Evolutionary conservation across 2,113 vertebrate genomes (phyloP), one percentile per base, ranked within the genome.

Genomic region (Anguilla rostrata): DNA sequence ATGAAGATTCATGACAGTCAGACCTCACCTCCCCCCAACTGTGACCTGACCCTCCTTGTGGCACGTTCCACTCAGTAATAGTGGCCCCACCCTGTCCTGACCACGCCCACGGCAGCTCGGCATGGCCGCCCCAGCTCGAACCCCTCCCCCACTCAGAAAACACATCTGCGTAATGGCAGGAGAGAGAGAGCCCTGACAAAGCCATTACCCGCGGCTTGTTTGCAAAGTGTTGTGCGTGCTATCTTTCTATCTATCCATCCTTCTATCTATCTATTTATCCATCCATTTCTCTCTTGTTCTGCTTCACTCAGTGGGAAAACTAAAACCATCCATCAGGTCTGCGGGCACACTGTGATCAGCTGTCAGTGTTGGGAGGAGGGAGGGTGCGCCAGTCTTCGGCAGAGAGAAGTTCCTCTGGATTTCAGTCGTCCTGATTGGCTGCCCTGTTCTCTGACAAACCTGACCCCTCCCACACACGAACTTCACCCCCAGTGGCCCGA

Each of bases 291-390:
- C 78, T 81, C 49, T 15, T 40, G 85, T 86, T 86, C 85, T 79
- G 85, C 85, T 86, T 75, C 85, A 86, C 78, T 86, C 85, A 81
- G 85, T 86, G 85, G 53, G 85, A 86, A 86, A 86, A 86, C 85
- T 86, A 63, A 86, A 53, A 81, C 11, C 26, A 86, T 86, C 85
- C 85, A 86, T 86, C 85, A 86, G 85, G 20, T 81, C 78, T 86
- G 78, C 39, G 78, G 34, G 80, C 43, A 63, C 22, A 40, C 78
- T 81, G 71, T 56, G 85, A 81, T 86, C 78, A 81, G 78, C 78
- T 56, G 20, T 57, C 14, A 14, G 46, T 8, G 56, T 63, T 56
- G 53, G 20, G 16, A 84, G 57, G 83, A 84, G 46, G 57, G 16
- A 43, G 71, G 43, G 66, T 85, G 43, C 18, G 84, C 15, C 39